Conservation (phyloP, 2,888 invertebrate genomes). For the Nyleta sp. region DNA sequence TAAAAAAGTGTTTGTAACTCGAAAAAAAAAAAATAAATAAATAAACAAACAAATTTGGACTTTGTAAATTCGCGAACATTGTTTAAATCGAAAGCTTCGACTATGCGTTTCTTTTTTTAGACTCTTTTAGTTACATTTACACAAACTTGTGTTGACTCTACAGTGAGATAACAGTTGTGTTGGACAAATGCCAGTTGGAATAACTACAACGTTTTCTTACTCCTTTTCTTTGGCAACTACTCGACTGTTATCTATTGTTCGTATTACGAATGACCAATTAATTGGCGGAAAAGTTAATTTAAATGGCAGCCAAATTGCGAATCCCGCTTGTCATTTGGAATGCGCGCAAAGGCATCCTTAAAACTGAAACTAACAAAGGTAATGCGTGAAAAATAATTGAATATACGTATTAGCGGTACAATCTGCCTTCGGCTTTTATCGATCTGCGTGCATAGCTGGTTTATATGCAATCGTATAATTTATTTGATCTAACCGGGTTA, state of each 20-base stretch:
- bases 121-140: background rate
- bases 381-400: background rate
- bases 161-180: background rate
- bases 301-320: too few relatives aligned
- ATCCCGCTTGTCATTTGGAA: too few relatives aligned
- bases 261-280: background rate
- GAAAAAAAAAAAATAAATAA: too few relatives aligned
- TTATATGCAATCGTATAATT: constrained; percentile 38
- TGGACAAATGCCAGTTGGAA: background rate
- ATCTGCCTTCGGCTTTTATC: constrained; percentile 20
- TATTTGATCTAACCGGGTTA: constrained; percentile 39
- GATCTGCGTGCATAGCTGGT: constrained; percentile 28
- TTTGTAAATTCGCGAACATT: too few relatives aligned
- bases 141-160: background rate
- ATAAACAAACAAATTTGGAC: too few relatives aligned
- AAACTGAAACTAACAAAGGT: background rate
- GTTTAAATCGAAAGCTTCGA: too few relatives aligned
- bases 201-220: background rate
- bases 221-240: background rate
- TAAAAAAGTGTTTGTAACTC: too few relatives aligned
- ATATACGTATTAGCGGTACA: constrained; percentile 6
- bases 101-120: constrained; percentile 7
- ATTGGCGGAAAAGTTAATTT: too few relatives aligned
- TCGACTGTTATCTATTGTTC: background rate
- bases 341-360: too few relatives aligned